Evolutionary conservation across 2,888 invertebrate species (phyloP), one percentile per base, ranked within the genome.

Genomic region (Plemyria rubiginata): DNA sequence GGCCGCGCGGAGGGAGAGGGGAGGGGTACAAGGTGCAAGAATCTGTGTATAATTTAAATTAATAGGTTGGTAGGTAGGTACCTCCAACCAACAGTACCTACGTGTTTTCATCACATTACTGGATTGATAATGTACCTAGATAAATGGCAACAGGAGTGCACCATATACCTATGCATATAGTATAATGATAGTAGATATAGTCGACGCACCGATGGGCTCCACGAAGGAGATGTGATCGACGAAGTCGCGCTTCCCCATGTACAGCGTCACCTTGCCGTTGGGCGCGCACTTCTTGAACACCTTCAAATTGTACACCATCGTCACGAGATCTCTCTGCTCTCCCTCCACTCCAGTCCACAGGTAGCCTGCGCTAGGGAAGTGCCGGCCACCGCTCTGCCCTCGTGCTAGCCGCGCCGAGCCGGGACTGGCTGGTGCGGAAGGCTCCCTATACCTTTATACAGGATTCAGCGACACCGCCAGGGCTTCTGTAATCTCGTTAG

Each of bases 211-310:
- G 75, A 98, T 95, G 0, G 97, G 97, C 82, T 98, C 98, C 62
- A 97, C 96, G 64, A 95, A 95, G 0, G 97, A 95, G 72, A 98
- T 95, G 80, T 98, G 97, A 84, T 98, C 98, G 65, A 98, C 95
- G 86, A 97, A 98, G 84, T 98, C 98, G 71, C 98, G 94, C 85
- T 97, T 97, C 48, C 96, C 96, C 92, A 98, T 93, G 77, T 98
- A 98, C 74, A 98, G 90, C 45, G 97, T 96, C 75, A 98, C 88
- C 92, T 97, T 97, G 70, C 96, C 96, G 87, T 98, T 98, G 52
- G 98, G 97, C 46, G 97, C 96, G 79, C 95, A 95, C 93, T 98
- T 98, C 90, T 98, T 98, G 89, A 96, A 98, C 81, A 98, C 98
- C 88, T 97, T 96, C 86, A 97, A 97, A 85, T 97, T 97, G 79